These are phyloP conservation scores for Tuta absoluta DNA, from an alignment of 2,888 invertebrate genomes.

Conservation along the genomic window DNA sequence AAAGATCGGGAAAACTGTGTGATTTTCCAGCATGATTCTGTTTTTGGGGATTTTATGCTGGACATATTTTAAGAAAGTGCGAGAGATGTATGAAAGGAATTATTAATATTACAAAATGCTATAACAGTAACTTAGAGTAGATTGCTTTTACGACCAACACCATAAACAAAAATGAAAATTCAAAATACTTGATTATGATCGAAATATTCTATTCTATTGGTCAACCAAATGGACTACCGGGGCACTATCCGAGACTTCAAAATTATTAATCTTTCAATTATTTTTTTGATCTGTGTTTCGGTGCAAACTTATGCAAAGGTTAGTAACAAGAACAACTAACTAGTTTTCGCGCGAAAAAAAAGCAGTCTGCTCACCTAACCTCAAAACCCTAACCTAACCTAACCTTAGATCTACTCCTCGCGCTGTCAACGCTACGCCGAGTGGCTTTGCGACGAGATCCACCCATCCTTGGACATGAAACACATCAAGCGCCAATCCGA, in stretches of 20 bases:
- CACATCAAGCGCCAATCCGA: conserved; percentile 71
- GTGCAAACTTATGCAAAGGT: not conserved
- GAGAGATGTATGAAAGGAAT: conserved; percentile 36
- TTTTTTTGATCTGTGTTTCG: too few relatives aligned
- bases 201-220: too few relatives aligned
- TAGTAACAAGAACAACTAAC: not conserved
- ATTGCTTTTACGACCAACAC: conserved; percentile 29
- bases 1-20: conserved; percentile 46
- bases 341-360: conserved; percentile 24
- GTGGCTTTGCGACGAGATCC: conserved; percentile 89
- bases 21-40: conserved; percentile 62
- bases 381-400: conserved; percentile 71
- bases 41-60: conserved; percentile 56
- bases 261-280: not conserved
- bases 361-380: conserved; percentile 66
- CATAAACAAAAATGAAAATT: not conserved
- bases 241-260: too few relatives aligned
- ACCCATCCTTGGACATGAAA: conserved; percentile 87
- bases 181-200: too few relatives aligned
- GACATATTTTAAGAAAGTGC: conserved; percentile 46
- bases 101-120: conserved; percentile 16
- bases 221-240: too few relatives aligned
- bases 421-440: conserved; percentile 92
- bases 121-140: conserved; percentile 33
- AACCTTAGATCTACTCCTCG: conserved; percentile 90